Evolutionary conservation across 2,113 vertebrate genomes (phyloP).

Genomic region (Ranitomeya variabilis): DNA sequence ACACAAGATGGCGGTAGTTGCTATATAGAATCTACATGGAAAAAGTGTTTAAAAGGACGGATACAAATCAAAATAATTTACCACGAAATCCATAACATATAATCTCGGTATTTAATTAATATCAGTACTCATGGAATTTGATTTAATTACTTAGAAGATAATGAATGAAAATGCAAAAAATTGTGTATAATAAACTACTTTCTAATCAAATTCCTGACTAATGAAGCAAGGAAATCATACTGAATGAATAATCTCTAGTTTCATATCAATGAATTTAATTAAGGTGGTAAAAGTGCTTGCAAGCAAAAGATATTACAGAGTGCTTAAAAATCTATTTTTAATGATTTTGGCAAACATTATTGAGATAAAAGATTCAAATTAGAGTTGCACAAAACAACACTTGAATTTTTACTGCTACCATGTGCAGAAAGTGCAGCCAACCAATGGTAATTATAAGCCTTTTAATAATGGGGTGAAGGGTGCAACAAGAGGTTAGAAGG

Average conservation of each 20-base stretch:
- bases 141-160: slow-evolving; percentile 24
- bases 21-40: neutral
- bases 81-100: slow-evolving; percentile 1
- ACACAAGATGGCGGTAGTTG: slow-evolving; percentile 35
- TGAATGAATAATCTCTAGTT: slow-evolving; percentile 5
- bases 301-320: neutral
- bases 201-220: slow-evolving; percentile 33
- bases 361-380: neutral
- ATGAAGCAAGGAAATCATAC: slow-evolving; percentile 33
- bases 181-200: slow-evolving; percentile 3
- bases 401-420: neutral
- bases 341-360: neutral
- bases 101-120: slow-evolving; percentile 7
- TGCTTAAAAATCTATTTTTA: neutral
- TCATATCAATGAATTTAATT: slow-evolving; percentile 25
- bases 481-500: no score
- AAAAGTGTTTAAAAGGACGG: neutral
- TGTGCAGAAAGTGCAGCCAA: no score
- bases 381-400: neutral
- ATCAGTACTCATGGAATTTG: neutral
- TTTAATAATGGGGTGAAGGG: no score
- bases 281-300: neutral
- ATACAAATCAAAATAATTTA: slow-evolving; percentile 15
- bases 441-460: no score
- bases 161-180: slow-evolving; percentile 22